Conservation (phyloP, 2,888 invertebrate species). For the Stenodera caucasica region DNA sequence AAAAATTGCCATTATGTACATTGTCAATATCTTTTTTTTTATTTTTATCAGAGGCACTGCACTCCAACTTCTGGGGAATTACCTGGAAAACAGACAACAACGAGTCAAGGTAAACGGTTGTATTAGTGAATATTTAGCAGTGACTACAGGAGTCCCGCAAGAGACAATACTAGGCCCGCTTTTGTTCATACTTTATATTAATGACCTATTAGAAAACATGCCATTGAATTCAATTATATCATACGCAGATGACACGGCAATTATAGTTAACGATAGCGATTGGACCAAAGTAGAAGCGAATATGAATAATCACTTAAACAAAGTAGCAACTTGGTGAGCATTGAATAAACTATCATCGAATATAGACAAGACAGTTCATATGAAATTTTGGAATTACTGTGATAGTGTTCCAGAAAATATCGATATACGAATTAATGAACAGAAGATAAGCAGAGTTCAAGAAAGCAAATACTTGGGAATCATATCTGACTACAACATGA, state of each 20-base stretch:
- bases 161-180: background rate
- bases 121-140: background rate
- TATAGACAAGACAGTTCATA: background rate
- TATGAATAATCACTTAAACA: background rate
- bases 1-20: too few relatives aligned
- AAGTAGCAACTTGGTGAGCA: background rate
- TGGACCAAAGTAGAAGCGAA: background rate
- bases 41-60: too few relatives aligned
- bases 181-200: background rate
- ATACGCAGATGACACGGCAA: background rate
- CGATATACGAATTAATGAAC: background rate
- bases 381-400: background rate
- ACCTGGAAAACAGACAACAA: background rate
- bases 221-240: background rate
- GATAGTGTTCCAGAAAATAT: background rate
- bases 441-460: too few relatives aligned
- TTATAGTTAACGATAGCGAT: background rate
- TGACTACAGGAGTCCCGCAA: background rate
- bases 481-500: background rate
- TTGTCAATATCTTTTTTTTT: too few relatives aligned
- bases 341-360: background rate
- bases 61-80: too few relatives aligned
- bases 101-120: background rate
- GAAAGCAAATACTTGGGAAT: conserved; percentile 2
- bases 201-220: background rate